Evolutionary conservation across 2,888 invertebrate species (phyloP).

Genomic region (Eueremaeus valkanovi): DNA sequence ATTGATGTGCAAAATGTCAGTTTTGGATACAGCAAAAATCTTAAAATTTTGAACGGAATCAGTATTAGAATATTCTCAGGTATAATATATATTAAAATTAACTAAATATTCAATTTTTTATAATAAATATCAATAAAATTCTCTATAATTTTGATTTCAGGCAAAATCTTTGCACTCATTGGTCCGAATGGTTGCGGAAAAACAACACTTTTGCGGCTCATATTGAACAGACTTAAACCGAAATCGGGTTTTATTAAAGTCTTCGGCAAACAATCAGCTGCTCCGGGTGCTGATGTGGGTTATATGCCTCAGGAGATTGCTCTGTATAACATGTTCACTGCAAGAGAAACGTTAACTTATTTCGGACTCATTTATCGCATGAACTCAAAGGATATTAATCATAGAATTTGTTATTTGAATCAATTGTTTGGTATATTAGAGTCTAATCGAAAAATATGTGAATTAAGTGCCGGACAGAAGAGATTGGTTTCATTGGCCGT

Average conservation of each 20-base stretch:
- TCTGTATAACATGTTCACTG: constrained; percentile 33
- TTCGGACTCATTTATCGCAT: constrained; percentile 37
- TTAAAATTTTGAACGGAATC: no score
- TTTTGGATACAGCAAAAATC: no score
- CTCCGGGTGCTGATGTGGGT: constrained; percentile 41
- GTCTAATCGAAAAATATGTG: not conserved
- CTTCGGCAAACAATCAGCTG: constrained; percentile 15
- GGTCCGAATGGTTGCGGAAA: constrained; percentile 42
- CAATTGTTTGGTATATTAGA: constrained; percentile 31
- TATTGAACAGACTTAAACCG: constrained; percentile 20
- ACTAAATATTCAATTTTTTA: no score
- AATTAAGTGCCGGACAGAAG: constrained; percentile 43
- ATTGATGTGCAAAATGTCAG: no score
- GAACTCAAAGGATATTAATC: not conserved
- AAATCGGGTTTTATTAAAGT: constrained; percentile 29
- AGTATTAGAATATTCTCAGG: no score
- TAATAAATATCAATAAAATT: no score
- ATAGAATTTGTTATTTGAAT: constrained; percentile 8
- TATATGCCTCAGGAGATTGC: constrained; percentile 43
- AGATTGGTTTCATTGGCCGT: constrained; percentile 38
- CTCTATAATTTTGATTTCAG: no score
- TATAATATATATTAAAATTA: no score
- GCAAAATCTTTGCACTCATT: constrained; percentile 39
- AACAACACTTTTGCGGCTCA: constrained; percentile 38
- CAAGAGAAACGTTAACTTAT: constrained; percentile 39